Base-by-base conservation (phyloP, 2,113 vertebrate species). In the Ovibos moschatus region DNA sequence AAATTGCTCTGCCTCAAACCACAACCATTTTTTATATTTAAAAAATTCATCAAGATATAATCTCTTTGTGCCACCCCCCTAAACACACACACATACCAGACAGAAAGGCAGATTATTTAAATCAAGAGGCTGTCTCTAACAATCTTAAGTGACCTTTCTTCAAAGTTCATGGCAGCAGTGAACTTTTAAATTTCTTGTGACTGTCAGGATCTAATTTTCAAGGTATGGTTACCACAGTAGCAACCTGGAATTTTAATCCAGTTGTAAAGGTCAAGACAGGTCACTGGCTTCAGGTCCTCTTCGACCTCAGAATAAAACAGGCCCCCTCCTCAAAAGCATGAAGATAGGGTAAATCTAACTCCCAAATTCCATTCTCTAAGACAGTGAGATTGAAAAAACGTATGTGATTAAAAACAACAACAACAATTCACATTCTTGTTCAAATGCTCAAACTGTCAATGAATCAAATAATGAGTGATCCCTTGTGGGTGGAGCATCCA, bases 201-300 rank as follows among this genome's bases (percentile, higher is more conserved):
- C 98, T 98, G 93, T 98, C 97, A 98, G 98, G 98, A 98, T 98
- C 98, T 98, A 98, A 99, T 99, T 99, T 99, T 99, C 98, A 98
- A 99, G 98, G 97, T 95, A 97, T 60, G 0, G 98, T 99, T 98
- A 97, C 99, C 98, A 99, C 98, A 98, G 98, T 83, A 99, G 98
- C 98, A 98, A 98, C 96, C 95, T 98, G 98, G 98, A 98, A 99
- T 99, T 99, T 99, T 99, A 99, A 99, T 98, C 97, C 97, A 98
- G 98, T 98, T 98, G 97, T 98, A 99, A 99, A 99, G 98, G 98
- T 98, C 98, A 99, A 97, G 90, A 97, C 95, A 98, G 98, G 98
- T 98, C 98, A 99, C 95, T 97, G 97, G 98, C 98, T 98, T 98
- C 98, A 97, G 97, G 98, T 98, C 97, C 95, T 98, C 98, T 98